phyloP scores from a whole-genome alignment of 2,113 vertebrate genomes.

The Clarias gariepinus region DNA sequence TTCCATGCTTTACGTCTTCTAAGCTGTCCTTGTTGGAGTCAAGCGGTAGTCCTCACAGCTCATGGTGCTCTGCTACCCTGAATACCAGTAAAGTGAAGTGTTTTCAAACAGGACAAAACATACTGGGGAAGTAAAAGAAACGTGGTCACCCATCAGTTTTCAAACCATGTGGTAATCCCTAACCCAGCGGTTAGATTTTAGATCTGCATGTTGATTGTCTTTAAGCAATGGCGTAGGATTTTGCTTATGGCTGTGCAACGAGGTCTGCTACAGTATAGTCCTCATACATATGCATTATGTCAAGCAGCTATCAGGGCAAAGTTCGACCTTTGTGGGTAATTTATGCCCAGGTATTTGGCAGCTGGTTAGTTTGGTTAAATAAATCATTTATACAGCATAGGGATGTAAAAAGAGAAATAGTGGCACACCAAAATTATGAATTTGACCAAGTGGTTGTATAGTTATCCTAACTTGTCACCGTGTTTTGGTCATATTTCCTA shows the following conservation, averaged over 20 bases:
- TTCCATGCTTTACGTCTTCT: not conserved
- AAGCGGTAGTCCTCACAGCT: not conserved
- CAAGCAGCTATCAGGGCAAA: conserved; percentile 26
- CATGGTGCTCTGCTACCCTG: not conserved
- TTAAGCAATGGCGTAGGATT: conserved; percentile 44
- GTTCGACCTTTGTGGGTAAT: conserved; percentile 10
- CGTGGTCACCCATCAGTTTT: not conserved
- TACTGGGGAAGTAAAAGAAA: not conserved
- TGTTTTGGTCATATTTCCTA: not conserved
- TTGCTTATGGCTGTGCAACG: conserved; percentile 9
- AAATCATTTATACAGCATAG: not conserved
- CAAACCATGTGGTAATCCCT: conserved; percentile 3
- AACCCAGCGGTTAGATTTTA: conserved; percentile 30
- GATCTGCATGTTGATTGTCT: conserved; percentile 59
- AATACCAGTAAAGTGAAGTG: not conserved
- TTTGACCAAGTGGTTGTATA: not conserved
- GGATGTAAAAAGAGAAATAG: not conserved
- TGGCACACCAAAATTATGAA: not conserved
- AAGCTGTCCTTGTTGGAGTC: not conserved
- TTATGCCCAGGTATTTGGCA: conserved; percentile 1
- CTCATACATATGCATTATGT: conserved; percentile 33
- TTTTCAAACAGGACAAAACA: not conserved
- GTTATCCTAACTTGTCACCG: not conserved
- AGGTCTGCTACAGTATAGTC: conserved; percentile 16
- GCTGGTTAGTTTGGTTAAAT: not conserved